Evolutionary conservation across 1,140 invertebrate species (phyloP).

Genomic region (Drosophila saltans): DNA sequence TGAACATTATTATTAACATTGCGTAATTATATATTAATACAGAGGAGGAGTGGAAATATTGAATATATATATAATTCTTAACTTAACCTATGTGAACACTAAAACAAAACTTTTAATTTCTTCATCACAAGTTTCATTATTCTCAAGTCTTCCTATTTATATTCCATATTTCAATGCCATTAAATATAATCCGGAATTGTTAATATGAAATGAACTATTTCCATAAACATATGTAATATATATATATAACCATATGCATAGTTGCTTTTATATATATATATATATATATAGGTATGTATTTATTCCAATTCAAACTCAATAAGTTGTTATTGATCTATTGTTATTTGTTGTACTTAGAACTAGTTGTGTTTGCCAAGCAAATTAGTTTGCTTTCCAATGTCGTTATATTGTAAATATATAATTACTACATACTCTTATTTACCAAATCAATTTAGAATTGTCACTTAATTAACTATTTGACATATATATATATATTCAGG

Average conservation of each 20-base stretch:
- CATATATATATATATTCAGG: not conserved
- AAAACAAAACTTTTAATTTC: no score
- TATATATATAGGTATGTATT: not conserved
- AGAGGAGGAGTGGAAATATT: no score
- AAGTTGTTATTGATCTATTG: constrained; percentile 59
- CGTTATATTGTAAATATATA: constrained; percentile 35
- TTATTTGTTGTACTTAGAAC: constrained; percentile 35
- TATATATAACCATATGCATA: not conserved
- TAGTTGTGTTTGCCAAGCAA: constrained; percentile 41
- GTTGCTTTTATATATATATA: no score
- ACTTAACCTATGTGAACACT: no score
- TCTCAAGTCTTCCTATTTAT: no score
- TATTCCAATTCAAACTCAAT: constrained; percentile 50
- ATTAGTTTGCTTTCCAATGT: constrained; percentile 58
- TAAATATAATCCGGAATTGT: no score
- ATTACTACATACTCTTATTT: constrained; percentile 16
- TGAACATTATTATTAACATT: no score
- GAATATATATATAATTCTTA: no score
- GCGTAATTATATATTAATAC: no score
- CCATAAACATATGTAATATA: not conserved
- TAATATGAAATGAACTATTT: no score
- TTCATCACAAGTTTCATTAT: no score
- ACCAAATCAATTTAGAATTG: constrained; percentile 38
- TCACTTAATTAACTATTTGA: constrained; percentile 16
- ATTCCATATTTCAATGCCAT: no score